phyloP scores from a whole-genome alignment of 2,797 vertebrate species.

The Coilia nasus region DNA sequence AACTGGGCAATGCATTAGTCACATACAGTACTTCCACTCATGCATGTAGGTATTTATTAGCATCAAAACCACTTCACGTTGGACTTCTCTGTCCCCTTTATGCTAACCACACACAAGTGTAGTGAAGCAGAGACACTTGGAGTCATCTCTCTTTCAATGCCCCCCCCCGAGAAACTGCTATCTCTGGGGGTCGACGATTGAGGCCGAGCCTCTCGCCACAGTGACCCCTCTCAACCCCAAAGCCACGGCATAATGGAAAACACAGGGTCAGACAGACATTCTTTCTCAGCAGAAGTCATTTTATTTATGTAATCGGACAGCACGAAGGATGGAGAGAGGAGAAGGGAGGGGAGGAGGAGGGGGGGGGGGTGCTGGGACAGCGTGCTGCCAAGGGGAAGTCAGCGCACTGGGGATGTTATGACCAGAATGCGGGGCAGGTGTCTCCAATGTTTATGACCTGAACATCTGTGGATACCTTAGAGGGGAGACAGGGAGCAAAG shows the following conservation, averaged over 20 bases:
- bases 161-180: background rate
- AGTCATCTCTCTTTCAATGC: background rate
- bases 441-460: conserved; percentile 68
- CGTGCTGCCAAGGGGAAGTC: conserved; percentile 65
- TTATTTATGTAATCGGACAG: conserved; percentile 73
- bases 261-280: conserved; percentile 69
- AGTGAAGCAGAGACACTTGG: background rate
- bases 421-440: conserved; percentile 68
- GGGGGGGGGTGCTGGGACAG: conserved; percentile 2
- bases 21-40: too few species aligned
- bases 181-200: background rate
- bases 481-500: conserved; percentile 20
- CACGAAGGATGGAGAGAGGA: conserved; percentile 33
- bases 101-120: background rate
- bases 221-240: background rate
- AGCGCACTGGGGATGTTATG: conserved; percentile 67
- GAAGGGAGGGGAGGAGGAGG: conserved; percentile 22
- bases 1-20: too few species aligned
- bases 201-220: background rate
- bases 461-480: conserved; percentile 69
- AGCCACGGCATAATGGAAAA: conserved; percentile 61
- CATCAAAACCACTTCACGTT: too few species aligned
- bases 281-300: conserved; percentile 71
- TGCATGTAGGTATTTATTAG: too few species aligned
- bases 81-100: too few species aligned